Percentiles rank a stretch among this genome's conserved stretches.
Conservation (phyloP, 2,888 invertebrate species). For the Cremastinae sp. region DNA sequence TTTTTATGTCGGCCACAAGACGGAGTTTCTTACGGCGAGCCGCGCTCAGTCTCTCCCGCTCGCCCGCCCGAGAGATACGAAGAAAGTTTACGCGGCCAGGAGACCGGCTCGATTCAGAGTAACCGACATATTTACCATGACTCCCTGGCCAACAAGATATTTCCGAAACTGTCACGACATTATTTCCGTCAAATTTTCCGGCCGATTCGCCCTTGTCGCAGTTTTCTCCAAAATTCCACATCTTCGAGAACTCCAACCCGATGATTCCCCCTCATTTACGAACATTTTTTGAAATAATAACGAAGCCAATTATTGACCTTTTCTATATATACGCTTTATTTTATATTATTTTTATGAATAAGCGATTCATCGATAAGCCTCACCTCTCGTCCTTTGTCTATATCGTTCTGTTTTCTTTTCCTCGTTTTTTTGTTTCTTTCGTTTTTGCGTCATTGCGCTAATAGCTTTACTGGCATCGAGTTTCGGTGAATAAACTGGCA, state of each 20-base stretch:
- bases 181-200: constrained; percentile 65
- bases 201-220: constrained; percentile 65
- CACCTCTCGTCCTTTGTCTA: background rate
- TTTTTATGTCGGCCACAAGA: constrained; percentile 68
- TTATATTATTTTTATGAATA: too few relatives aligned
- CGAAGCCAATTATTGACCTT: too few relatives aligned
- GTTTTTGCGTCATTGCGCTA: background rate
- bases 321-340: too few relatives aligned
- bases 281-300: too few relatives aligned
- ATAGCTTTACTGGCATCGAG: constrained; percentile 37
- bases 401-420: constrained; percentile 32
- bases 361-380: too few relatives aligned
- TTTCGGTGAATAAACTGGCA: constrained; percentile 40
- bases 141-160: constrained; percentile 68
- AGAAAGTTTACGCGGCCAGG: constrained; percentile 14
- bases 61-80: constrained; percentile 39
- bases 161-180: constrained; percentile 72
- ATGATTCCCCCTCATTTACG: too few relatives aligned
- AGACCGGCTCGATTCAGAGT: constrained; percentile 46
- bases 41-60: too few relatives aligned
- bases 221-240: too few relatives aligned
- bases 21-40: constrained; percentile 69
- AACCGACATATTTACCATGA: constrained; percentile 69
- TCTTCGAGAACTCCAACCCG: too few relatives aligned
- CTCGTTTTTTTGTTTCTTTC: constrained; percentile 22